Conservation (phyloP, 1,140 invertebrate species). For the Cyclargus thomasi region DNA sequence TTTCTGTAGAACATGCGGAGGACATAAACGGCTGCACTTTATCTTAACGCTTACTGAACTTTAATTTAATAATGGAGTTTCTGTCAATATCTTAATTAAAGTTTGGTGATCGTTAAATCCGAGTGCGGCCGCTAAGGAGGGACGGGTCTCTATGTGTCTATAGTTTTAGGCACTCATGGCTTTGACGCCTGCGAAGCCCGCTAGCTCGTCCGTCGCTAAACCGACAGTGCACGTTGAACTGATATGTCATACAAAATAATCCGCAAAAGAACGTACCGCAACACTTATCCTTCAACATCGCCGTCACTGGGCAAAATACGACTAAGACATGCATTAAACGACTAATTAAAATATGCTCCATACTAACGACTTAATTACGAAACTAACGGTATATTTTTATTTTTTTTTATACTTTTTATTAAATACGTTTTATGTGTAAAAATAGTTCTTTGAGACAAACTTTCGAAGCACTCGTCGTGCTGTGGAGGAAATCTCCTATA, state of each 20-base stretch:
- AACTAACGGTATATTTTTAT: constrained; percentile 66
- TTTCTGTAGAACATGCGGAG: constrained; percentile 16
- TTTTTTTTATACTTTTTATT: constrained; percentile 50
- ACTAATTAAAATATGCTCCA: constrained; percentile 69
- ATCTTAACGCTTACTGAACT: too few species aligned
- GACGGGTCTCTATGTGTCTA: constrained; percentile 31
- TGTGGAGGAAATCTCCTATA: constrained; percentile 31
- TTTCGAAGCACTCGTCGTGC: constrained; percentile 51
- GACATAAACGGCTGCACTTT: constrained; percentile 6
- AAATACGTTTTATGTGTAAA: constrained; percentile 66
- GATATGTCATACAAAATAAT: constrained; percentile 49
- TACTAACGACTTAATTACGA: constrained; percentile 63
- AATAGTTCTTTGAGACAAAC: constrained; percentile 65
- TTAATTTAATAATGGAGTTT: too few species aligned
- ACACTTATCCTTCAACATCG: constrained; percentile 39
- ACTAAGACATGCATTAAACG: constrained; percentile 68
- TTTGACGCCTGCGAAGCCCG: constrained; percentile 27
- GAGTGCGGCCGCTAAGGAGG: constrained; percentile 5
- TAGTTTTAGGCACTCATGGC: constrained; percentile 41
- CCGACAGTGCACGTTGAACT: constrained; percentile 15
- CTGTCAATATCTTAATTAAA: too few species aligned
- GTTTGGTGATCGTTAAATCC: too few species aligned
- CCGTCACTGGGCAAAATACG: constrained; percentile 51
- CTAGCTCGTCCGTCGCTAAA: constrained; percentile 16
- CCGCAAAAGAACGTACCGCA: constrained; percentile 49